phyloP scores from a whole-genome alignment of 2,797 vertebrate genomes.

The Geotria australis region DNA sequence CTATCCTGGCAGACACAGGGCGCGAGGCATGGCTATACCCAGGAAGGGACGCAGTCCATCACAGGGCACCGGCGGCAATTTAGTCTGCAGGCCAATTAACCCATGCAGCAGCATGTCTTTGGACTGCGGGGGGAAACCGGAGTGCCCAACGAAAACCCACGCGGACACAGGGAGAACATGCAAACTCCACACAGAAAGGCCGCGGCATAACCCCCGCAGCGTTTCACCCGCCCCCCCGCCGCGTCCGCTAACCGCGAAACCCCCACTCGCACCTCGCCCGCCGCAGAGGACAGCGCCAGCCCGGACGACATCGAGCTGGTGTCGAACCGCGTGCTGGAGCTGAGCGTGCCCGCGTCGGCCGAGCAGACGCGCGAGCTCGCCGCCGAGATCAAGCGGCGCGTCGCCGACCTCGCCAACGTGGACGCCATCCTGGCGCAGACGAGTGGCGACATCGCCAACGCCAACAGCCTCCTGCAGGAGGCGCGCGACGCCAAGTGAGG shows the following conservation, averaged over 20 bases:
- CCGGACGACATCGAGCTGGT: slow-evolving; percentile 71
- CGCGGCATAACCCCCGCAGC: too few relatives aligned
- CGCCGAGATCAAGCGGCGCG: slow-evolving; percentile 51
- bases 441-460: slow-evolving; percentile 33
- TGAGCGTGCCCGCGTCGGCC: slow-evolving; percentile 70
- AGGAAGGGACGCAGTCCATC: too few relatives aligned
- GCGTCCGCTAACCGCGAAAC: not conserved
- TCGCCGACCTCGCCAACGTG: slow-evolving; percentile 57
- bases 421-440: slow-evolving; percentile 61
- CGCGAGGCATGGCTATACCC: too few relatives aligned
- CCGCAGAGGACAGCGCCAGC: slow-evolving; percentile 67
- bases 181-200: too few relatives aligned
- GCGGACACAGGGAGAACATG: too few relatives aligned
- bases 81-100: too few relatives aligned
- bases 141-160: too few relatives aligned
- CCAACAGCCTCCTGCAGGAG: slow-evolving; percentile 41
- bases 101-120: too few relatives aligned
- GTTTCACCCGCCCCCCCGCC: not conserved
- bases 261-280: not conserved
- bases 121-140: too few relatives aligned
- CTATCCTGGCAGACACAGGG: too few relatives aligned
- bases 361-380: slow-evolving; percentile 53
- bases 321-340: slow-evolving; percentile 48
- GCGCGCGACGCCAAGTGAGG: slow-evolving; percentile 47
- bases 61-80: too few relatives aligned